Evolutionary conservation across 2,797 vertebrate species (phyloP).

Genomic region (Falco cherrug): DNA sequence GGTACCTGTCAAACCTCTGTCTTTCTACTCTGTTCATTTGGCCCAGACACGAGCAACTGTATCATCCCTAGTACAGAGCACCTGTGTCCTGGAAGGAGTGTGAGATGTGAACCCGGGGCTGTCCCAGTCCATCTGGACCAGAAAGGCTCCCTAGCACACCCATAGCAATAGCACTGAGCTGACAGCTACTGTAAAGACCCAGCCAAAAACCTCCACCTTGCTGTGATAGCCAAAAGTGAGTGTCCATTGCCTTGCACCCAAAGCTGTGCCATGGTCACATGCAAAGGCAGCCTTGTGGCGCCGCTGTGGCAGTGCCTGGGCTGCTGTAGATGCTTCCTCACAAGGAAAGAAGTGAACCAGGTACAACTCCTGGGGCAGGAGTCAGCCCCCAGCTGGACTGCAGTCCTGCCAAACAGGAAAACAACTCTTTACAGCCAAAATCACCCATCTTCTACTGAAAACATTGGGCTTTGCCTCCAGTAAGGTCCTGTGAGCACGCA

Average conservation of each 20-base stretch:
- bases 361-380: not conserved
- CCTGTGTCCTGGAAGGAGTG: not conserved
- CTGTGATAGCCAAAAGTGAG: not conserved
- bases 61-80: not conserved
- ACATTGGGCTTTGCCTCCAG: not conserved
- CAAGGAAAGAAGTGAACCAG: not conserved
- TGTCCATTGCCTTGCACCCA: not conserved
- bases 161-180: not conserved
- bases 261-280: not conserved
- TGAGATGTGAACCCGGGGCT: not conserved
- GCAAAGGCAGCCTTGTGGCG: not conserved
- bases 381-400: too few species aligned
- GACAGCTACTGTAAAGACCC: not conserved
- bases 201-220: not conserved
- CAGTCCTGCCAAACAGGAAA: not conserved
- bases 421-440: not conserved
- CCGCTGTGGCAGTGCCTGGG: too few species aligned
- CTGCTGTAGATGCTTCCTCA: not conserved
- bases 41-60: accelerated
- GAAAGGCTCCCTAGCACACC: not conserved
- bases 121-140: not conserved
- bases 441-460: not conserved
- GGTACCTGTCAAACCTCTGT: not conserved
- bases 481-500: not conserved
- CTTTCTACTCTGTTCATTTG: not conserved